These are phyloP conservation scores for Cacajao melanocephalus DNA, from an alignment of 2,797 vertebrate genomes.

Conservation along the genomic window DNA sequence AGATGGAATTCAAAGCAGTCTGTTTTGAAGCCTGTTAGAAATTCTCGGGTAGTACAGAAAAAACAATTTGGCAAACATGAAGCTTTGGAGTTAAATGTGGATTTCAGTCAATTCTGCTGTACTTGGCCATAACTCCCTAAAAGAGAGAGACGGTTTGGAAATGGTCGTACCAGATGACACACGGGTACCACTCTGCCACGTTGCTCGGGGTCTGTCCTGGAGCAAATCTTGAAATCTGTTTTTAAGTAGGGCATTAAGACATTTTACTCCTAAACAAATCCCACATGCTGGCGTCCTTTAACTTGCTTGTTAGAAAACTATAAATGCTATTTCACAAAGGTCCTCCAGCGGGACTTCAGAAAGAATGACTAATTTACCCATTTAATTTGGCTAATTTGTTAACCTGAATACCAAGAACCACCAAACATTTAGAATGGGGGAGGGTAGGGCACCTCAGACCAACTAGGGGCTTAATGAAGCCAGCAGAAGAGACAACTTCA, in stretches of 20 bases:
- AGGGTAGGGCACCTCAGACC: not conserved
- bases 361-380: slow-evolving; percentile 59
- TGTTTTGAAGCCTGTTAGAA: not conserved
- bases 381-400: slow-evolving; percentile 58
- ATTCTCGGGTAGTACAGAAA: not conserved
- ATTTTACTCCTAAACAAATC: slow-evolving; percentile 52
- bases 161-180: accelerated
- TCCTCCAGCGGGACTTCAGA: slow-evolving; percentile 34
- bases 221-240: not conserved
- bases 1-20: not conserved
- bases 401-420: slow-evolving; percentile 46
- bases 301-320: slow-evolving; percentile 58
- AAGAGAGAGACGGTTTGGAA: not conserved
- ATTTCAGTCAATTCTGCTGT: not conserved
- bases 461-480: slow-evolving; percentile 37
- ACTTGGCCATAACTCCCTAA: not conserved
- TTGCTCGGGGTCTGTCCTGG: not conserved
- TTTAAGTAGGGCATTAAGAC: not conserved
- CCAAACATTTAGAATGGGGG: not conserved
- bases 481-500: slow-evolving; percentile 51
- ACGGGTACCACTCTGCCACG: accelerated
- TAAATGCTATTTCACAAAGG: slow-evolving; percentile 38
- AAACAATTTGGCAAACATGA: not conserved
- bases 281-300: slow-evolving; percentile 55
- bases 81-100: not conserved